Conservation (phyloP, 2,797 vertebrate genomes). For the Mus caroli region DNA sequence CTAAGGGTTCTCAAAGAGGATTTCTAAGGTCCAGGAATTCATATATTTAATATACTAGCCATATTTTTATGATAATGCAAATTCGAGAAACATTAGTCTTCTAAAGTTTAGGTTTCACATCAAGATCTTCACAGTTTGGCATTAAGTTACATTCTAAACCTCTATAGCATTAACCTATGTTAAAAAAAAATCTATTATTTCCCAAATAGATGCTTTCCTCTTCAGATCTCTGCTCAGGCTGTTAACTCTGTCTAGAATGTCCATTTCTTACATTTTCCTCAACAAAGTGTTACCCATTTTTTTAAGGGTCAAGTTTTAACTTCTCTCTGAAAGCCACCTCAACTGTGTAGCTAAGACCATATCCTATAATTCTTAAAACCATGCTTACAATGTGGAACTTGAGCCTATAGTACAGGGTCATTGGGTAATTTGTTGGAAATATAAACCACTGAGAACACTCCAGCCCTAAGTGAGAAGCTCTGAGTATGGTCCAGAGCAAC, state of each 20-base stretch:
- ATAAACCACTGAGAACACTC: neutral
- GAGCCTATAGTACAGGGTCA: neutral
- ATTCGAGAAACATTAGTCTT: slow-evolving; percentile 42
- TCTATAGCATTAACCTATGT: slow-evolving; percentile 20
- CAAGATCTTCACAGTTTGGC: neutral
- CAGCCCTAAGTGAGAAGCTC: slow-evolving; percentile 43
- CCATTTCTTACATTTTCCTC: neutral
- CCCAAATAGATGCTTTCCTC: neutral
- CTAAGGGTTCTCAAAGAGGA: neutral
- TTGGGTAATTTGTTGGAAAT: slow-evolving; percentile 23
- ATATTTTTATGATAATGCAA: slow-evolving; percentile 28
- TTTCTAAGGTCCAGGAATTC: neutral
- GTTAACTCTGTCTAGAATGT: slow-evolving; percentile 13
- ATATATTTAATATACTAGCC: slow-evolving; percentile 39
- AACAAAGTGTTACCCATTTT: slow-evolving; percentile 32
- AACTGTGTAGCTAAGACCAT: neutral
- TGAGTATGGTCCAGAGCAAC: neutral
- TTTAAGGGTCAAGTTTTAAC: slow-evolving; percentile 55
- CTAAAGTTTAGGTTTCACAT: slow-evolving; percentile 29
- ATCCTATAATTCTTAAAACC: neutral
- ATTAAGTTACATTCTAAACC: slow-evolving; percentile 35
- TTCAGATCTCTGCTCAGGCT: slow-evolving; percentile 3
- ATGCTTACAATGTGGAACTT: neutral
- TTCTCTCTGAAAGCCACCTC: slow-evolving; percentile 36
- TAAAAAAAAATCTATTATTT: slow-evolving; percentile 19